phyloP scores from a whole-genome alignment of 2,888 invertebrate genomes.

The Lepidonotus clava region DNA sequence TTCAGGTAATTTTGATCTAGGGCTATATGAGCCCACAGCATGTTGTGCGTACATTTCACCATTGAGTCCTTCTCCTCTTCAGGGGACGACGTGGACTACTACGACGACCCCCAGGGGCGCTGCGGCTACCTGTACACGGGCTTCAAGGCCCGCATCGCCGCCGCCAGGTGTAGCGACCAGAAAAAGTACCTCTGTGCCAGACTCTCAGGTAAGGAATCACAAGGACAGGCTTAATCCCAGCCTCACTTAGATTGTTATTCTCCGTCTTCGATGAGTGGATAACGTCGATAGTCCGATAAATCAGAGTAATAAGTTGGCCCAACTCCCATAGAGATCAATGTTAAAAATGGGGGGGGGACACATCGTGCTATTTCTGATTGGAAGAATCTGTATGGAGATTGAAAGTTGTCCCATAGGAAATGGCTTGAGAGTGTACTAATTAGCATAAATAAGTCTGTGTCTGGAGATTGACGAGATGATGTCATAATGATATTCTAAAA shows the following conservation, averaged over 20 bases:
- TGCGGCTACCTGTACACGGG: constrained; percentile 51
- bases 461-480: too few relatives aligned
- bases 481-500: too few relatives aligned
- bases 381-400: too few relatives aligned
- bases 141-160: neutral
- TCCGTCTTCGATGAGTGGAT: neutral
- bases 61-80: neutral
- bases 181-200: constrained; percentile 45
- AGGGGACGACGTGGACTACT: constrained; percentile 41
- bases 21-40: neutral
- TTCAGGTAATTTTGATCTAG: too few relatives aligned
- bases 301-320: too few relatives aligned
- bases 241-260: neutral
- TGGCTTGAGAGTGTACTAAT: too few relatives aligned
- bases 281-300: too few relatives aligned
- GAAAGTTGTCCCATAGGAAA: too few relatives aligned
- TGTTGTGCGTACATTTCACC: neutral
- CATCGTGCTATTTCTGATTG: too few relatives aligned
- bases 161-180: neutral
- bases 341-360: too few relatives aligned
- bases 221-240: neutral
- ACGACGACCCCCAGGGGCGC: constrained; percentile 25
- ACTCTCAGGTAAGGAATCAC: neutral
- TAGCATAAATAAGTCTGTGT: too few relatives aligned
- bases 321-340: too few relatives aligned